Evolutionary conservation across 2,888 invertebrate genomes (phyloP).

Genomic region (Drosophila macrospina): DNA sequence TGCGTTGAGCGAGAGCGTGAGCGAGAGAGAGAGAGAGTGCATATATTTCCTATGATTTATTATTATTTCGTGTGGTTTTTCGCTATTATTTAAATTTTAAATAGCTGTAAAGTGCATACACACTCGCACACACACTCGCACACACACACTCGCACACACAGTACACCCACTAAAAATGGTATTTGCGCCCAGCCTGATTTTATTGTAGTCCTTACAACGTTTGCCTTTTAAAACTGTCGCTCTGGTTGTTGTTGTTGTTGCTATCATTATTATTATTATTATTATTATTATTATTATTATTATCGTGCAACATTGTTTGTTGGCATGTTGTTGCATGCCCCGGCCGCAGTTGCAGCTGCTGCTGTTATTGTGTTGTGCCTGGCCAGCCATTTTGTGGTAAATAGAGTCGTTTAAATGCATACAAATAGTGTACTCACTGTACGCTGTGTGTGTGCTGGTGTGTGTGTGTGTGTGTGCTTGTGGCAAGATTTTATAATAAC

Average conservation of each 20-base stretch:
- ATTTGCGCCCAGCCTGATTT: conserved; percentile 52
- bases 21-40: conserved; percentile 18
- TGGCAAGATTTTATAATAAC: conserved; percentile 76
- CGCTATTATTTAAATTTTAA: conserved; percentile 80
- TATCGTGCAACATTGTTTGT: conserved; percentile 78
- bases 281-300: conserved; percentile 63
- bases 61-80: conserved; percentile 80
- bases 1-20: conserved; percentile 15
- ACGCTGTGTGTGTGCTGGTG: conserved; percentile 7
- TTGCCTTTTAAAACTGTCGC: conserved; percentile 62
- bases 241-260: conserved; percentile 19
- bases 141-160: conserved; percentile 27
- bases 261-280: conserved; percentile 31
- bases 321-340: conserved; percentile 61
- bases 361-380: conserved; percentile 32
- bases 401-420: conserved; percentile 82
- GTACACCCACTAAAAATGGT: conserved; percentile 62
- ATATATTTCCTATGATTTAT: conserved; percentile 76
- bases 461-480: conserved; percentile 24
- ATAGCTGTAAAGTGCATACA: conserved; percentile 74
- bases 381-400: conserved; percentile 78
- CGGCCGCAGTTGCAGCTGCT: conserved; percentile 34
- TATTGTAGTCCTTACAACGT: conserved; percentile 60
- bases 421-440: conserved; percentile 58
- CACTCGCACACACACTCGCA: conserved; percentile 22